Percentiles rank a stretch among this genome's conserved stretches.
Evolutionary conservation across 1,140 invertebrate species (phyloP).

Genomic region (Dermatophagoides farinae): DNA sequence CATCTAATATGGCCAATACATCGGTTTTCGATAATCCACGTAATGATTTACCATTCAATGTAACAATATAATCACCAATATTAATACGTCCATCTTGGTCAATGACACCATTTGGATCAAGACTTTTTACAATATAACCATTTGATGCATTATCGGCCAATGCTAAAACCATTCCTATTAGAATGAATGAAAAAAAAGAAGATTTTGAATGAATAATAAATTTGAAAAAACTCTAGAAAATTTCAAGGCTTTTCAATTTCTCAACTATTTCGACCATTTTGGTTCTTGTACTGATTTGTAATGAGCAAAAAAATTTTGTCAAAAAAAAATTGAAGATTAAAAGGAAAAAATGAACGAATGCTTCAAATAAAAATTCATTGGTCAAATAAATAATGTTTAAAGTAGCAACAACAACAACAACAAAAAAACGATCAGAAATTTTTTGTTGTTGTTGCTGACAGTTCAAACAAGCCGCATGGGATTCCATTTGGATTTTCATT

Average conservation of each 20-base stretch:
- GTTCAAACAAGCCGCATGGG: too few species aligned
- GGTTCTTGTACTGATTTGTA: too few species aligned
- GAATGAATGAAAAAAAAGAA: slow-evolving; percentile 6
- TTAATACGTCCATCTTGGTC: slow-evolving; percentile 36
- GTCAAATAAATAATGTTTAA: too few species aligned
- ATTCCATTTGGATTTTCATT: too few species aligned
- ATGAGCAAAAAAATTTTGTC: too few species aligned
- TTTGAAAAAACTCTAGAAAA: neutral
- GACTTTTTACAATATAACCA: slow-evolving; percentile 38
- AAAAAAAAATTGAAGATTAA: too few species aligned
- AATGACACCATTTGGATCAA: slow-evolving; percentile 34
- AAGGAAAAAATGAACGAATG: too few species aligned
- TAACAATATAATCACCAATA: slow-evolving; percentile 30
- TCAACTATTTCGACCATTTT: too few species aligned
- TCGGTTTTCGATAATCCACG: slow-evolving; percentile 38
- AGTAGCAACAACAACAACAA: too few species aligned
- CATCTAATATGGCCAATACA: slow-evolving; percentile 37
- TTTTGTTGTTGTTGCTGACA: too few species aligned
- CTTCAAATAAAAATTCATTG: too few species aligned
- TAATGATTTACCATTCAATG: slow-evolving; percentile 42
- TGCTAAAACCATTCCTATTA: slow-evolving; percentile 34
- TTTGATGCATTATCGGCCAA: slow-evolving; percentile 39
- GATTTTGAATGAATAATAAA: neutral
- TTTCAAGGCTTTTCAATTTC: neutral
- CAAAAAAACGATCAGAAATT: too few species aligned